Evolutionary conservation across 92 coral and sea anemone species (phyloP), one percentile per base, ranked within the genome.

Genomic region (Galaxea fascicularis): DNA sequence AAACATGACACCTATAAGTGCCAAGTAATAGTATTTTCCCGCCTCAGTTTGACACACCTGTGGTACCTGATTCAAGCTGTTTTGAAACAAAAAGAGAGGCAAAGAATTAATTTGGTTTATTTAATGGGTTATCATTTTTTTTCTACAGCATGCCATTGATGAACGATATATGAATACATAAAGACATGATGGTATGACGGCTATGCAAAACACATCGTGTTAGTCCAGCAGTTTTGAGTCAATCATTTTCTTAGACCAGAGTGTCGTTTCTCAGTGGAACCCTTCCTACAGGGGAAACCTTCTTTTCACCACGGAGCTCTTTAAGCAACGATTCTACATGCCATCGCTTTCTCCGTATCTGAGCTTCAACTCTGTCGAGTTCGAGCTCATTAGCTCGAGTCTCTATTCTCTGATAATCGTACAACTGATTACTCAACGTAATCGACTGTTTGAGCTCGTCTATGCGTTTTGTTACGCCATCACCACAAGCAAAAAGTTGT

Each of bases 331-430:
- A 89, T 13, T 92, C 89, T 0, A 94, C 98, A 59, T 94, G 98
- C 98, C 98, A 94, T 22, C 98, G 70, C 56, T 94, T 94, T 13
- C 98, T 64, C 35, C 90, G 71, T 56, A 94, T 87, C 74, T 84
- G 88, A 16, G 91, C 83, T 53, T 94, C 98, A 25, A 91, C 76
- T 21, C 51, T 84, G 46, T 73, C 93, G 41, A 94, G 74, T 30
- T 87, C 72, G n/a, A 76, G 26, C 13, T 91, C 81, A 44, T 89
- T 94, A 24, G 88, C 88, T 13, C 76, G 69, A 59, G 88, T 92
- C 73, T 94, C 95, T 22, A 83, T 22, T 49, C 89, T 94, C 85
- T 94, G 98, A 79, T 94, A 94, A 10, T 89, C 95, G 45, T 94
- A 92, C 81, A 92, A 75, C 53, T 94, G 90, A 30, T 51, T 73